Base-by-base conservation (phyloP, 2,113 vertebrate species). In the Solea senegalensis region DNA sequence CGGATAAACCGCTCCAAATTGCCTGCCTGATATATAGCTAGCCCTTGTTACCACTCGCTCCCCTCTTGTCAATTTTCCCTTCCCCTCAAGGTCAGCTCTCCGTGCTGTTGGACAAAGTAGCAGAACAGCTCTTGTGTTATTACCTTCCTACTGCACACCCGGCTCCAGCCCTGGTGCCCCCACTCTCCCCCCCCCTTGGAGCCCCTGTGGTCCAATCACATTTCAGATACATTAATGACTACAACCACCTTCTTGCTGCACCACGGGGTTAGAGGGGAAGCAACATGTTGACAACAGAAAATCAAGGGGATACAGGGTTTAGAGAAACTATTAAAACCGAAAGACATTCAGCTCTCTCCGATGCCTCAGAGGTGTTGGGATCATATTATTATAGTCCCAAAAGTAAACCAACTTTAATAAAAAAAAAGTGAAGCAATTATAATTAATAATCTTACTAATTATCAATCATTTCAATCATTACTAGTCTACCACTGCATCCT, bases 1-100 rank as follows among this genome's bases (percentile, higher is more conserved):
- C 87, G 90, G 89, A 91, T 93, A 92, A 92, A 91, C 84, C 80
- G 75, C 77, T 91, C 89, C 88, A 92, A 92, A 92, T 92, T 92
- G 90, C 88, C 89, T 91, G 70, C 80, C 82, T 93, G 90, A 92
- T 94, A 90, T 91, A 93, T 91, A 68, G 89, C 89, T 74, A 78
- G 87, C 85, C 86, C 87, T 93, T 91, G 88, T 92, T 92, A 92
- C 85, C 57, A 69, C 82, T 75, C 71, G 53, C 81, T 79, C 88
- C 85, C 81, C 86, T 83, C 41, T 73, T 90, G 90, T 90, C 92
- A 91, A 87, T 93, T 93, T 82, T 78, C 88, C 90, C 63, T 90
- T 92, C 86, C 90, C 86, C 87, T 89, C 92, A 93, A 93, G 89
- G 91, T 92, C 91, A 91, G 78, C 85, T 67, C 68, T 69, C 74